These are phyloP conservation scores for Hetaerina americana DNA, from an alignment of 1,140 invertebrate species.

Conservation along the genomic window DNA sequence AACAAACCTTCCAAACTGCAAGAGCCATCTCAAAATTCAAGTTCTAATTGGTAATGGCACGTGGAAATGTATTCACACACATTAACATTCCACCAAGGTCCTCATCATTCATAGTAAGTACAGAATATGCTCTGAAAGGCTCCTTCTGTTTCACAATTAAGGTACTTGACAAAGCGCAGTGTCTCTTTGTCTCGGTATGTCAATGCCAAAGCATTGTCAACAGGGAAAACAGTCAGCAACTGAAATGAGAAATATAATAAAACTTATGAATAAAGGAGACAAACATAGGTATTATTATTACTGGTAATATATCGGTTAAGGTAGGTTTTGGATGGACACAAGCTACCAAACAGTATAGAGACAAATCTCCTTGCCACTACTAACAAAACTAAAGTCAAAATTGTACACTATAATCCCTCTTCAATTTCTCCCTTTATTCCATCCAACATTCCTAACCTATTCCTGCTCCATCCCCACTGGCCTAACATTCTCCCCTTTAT, in stretches of 20 bases:
- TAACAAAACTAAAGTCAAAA: too few species aligned
- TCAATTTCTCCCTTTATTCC: too few species aligned
- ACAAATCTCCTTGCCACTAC: too few species aligned
- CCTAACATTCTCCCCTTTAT: too few species aligned
- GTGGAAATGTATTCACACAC: constrained; percentile 7
- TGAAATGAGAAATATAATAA: constrained; percentile 20
- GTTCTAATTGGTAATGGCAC: neutral
- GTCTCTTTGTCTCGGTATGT: constrained; percentile 36
- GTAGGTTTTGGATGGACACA: too few species aligned
- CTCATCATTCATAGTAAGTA: constrained; percentile 12
- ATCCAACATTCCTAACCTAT: too few species aligned
- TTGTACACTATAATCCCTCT: too few species aligned
- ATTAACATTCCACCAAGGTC: constrained; percentile 15
- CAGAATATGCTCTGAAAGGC: constrained; percentile 1
- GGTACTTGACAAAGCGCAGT: constrained; percentile 35
- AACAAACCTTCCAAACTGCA: neutral
- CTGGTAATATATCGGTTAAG: too few species aligned
- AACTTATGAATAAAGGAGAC: too few species aligned
- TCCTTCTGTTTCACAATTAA: constrained; percentile 22
- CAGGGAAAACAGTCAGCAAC: constrained; percentile 32
- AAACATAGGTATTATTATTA: too few species aligned
- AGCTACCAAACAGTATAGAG: too few species aligned
- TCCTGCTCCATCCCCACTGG: too few species aligned
- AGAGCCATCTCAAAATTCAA: neutral
- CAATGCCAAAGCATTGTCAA: constrained; percentile 31